A percentile compares a stretch with the other conserved stretches of the same genome.
phyloP scores from a whole-genome alignment of 2,797 vertebrate genomes.

The Oceanodroma leucorhoa region DNA sequence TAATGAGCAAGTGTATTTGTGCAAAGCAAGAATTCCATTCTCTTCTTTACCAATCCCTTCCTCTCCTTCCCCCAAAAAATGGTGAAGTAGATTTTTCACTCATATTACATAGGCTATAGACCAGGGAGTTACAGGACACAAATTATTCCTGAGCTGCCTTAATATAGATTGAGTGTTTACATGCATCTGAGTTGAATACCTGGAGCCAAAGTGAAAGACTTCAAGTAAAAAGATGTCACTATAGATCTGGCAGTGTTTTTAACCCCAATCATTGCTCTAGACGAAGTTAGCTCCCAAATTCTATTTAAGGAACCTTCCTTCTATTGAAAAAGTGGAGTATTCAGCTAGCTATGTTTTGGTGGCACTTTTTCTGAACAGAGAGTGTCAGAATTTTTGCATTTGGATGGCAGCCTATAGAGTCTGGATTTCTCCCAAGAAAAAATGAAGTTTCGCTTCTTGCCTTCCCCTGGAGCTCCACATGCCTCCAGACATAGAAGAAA shows the following conservation, averaged over 20 bases:
- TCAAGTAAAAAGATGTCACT: not conserved
- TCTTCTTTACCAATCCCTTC: not conserved
- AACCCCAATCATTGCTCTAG: conserved; percentile 39
- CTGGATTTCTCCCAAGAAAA: conserved; percentile 61
- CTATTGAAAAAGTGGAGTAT: conserved; percentile 42
- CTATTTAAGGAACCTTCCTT: conserved; percentile 51
- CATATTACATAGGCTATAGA: not conserved
- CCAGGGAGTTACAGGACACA: not conserved
- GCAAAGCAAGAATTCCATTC: not conserved
- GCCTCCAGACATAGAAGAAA: conserved; percentile 51
- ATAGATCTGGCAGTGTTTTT: not conserved
- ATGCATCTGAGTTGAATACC: not conserved
- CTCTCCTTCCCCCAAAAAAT: not conserved
- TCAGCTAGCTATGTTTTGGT: conserved; percentile 43
- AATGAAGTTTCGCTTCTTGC: conserved; percentile 31
- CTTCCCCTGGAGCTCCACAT: conserved; percentile 56
- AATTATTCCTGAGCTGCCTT: not conserved
- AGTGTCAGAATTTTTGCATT: conserved; percentile 58
- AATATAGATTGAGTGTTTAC: not conserved
- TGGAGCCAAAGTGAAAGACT: not conserved
- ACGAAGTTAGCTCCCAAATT: conserved; percentile 52
- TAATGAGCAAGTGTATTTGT: not conserved
- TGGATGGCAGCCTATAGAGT: conserved; percentile 58
- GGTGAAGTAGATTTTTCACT: not conserved
- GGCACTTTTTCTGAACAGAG: conserved; percentile 43